Evolutionary conservation across 2,797 vertebrate species (phyloP), one percentile per base, ranked within the genome.

Genomic region (Chrysocyon brachyurus): DNA sequence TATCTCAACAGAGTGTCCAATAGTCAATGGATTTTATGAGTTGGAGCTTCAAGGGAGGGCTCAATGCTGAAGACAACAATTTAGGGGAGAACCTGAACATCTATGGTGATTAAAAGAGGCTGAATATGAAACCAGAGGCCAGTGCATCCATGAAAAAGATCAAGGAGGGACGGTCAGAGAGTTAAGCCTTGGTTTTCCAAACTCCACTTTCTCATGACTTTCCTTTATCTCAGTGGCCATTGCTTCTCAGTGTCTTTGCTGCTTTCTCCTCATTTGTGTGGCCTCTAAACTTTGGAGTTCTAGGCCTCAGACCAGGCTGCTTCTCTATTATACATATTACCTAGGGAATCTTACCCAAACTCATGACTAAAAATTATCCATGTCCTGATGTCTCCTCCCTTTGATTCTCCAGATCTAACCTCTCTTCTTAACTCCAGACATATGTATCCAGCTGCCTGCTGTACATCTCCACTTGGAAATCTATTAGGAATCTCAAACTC

Each of bases 21-120:
- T 22, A 91, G 84, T 90, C 91, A 89, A 61, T 70, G 61, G 22
- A 70, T 93, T 91, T 96, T 78, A 82, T 83, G 78, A 94, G 57
- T 52, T 91, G 49, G 31, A 93, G 88, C 70, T 90, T 93, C 75
- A 84, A 96, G 57, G 63, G 66, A 95, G 28, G 84, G 40, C 61
- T 96, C 81, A 95, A 17, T 87, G 90, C 28, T 96, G 79, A 91
- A 87, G 46, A 94, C n/a, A 64, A 86, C 70, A 66, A 79, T 40
- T 87, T 82, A 31, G 26, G n/a, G 61, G 78, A 79, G 78, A 87
- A 93, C 90, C 33, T 89, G 31, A 36, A 79, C 49, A 70, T 75
- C 78, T 6, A 49, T 56, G 56, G 31, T 64, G 12, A 63, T 75
- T 91, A 28, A 52, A 97, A 83, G 28, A 46, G 83, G 16, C 73